These are phyloP conservation scores for Scortum barcoo DNA, from an alignment of 2,113 vertebrate species.

Conservation along the genomic window DNA sequence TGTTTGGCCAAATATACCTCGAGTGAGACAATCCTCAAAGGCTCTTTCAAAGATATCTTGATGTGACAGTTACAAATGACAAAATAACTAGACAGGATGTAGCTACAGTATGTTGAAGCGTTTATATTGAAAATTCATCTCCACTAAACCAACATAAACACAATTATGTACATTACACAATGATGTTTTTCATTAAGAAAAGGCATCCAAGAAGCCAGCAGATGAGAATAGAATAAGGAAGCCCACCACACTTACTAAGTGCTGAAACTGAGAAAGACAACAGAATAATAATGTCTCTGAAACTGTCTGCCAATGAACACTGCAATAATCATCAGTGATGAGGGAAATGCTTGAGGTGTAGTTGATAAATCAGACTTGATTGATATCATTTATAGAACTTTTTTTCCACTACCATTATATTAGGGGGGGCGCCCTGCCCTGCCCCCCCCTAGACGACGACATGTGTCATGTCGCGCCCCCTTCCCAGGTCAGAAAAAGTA, in stretches of 20 bases:
- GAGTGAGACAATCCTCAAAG: neutral
- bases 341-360: neutral
- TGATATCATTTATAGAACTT: too few species aligned
- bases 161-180: neutral
- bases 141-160: neutral
- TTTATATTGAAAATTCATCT: constrained; percentile 8
- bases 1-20: constrained; percentile 10
- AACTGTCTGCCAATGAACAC: neutral
- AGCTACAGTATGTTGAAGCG: neutral
- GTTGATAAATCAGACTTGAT: neutral
- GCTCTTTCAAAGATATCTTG: neutral
- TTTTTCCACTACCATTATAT: too few species aligned
- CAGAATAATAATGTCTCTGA: neutral
- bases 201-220: neutral
- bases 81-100: neutral
- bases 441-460: too few species aligned
- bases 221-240: neutral
- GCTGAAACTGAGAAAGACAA: neutral
- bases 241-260: neutral
- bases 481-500: too few species aligned
- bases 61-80: neutral
- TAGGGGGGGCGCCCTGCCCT: too few species aligned
- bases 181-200: neutral
- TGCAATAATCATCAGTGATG: neutral
- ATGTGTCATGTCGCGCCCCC: too few species aligned